phyloP scores from a whole-genome alignment of 1,140 invertebrate species.

The Drosophila prosaltans region DNA sequence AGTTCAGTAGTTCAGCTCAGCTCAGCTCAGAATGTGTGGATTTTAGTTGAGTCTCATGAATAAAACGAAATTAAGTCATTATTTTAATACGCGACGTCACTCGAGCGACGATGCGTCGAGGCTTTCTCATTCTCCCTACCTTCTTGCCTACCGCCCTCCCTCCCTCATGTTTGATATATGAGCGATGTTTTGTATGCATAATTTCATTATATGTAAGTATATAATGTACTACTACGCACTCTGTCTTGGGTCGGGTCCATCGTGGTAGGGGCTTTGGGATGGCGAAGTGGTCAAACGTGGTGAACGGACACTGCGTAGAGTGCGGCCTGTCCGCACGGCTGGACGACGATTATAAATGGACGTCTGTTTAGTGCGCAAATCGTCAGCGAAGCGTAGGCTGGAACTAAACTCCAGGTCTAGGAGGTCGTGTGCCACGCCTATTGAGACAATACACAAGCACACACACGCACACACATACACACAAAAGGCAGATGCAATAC shows the following conservation, averaged over 20 bases:
- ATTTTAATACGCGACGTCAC: constrained; percentile 78
- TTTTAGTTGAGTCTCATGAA: constrained; percentile 47
- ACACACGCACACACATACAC: background rate
- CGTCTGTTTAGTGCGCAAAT: constrained; percentile 74
- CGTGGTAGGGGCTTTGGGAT: background rate
- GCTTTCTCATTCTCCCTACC: background rate
- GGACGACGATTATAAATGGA: constrained; percentile 75
- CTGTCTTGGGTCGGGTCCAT: constrained; percentile 24
- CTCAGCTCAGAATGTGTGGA: constrained; percentile 28
- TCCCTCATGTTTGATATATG: constrained; percentile 68
- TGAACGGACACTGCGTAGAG: constrained; percentile 33
- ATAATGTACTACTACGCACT: constrained; percentile 67
- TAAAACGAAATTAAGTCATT: constrained; percentile 79
- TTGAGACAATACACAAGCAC: constrained; percentile 11
- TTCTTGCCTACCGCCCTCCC: constrained; percentile 14
- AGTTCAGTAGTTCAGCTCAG: constrained; percentile 11
- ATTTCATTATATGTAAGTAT: constrained; percentile 70
- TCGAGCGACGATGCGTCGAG: constrained; percentile 62
- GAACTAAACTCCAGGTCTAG: constrained; percentile 25
- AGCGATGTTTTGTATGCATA: constrained; percentile 78
- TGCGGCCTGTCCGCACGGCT: constrained; percentile 73
- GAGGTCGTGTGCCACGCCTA: constrained; percentile 58
- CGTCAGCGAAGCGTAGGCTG: constrained; percentile 67
- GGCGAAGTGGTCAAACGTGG: background rate
- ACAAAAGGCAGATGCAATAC: constrained; percentile 60